Evolutionary conservation across 1,140 invertebrate genomes (phyloP).

Genomic region (Protaetia brevitarsis): DNA sequence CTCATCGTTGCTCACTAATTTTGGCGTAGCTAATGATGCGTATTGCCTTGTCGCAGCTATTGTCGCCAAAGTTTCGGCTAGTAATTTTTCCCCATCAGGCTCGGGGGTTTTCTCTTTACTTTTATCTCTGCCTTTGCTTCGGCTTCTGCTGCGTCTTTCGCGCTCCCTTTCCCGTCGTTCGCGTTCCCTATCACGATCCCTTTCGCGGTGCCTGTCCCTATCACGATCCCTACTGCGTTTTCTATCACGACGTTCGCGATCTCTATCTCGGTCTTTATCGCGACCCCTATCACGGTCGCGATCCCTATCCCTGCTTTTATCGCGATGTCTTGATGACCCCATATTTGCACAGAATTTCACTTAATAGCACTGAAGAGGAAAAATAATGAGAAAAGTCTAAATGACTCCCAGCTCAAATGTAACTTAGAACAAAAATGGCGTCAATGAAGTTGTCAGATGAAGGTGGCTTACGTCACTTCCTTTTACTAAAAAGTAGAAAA

Average conservation of each 20-base stretch:
- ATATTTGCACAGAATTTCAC: slow-evolving; percentile 17
- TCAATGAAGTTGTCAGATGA: no score
- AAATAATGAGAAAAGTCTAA: no score
- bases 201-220: slow-evolving; percentile 49
- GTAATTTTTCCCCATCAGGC: slow-evolving; percentile 45
- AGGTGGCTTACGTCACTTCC: no score
- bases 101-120: slow-evolving; percentile 32
- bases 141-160: slow-evolving; percentile 49
- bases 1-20: background rate
- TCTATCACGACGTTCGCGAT: slow-evolving; percentile 44
- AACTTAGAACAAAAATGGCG: no score
- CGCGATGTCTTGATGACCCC: slow-evolving; percentile 51
- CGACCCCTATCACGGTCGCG: slow-evolving; percentile 50
- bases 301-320: slow-evolving; percentile 47
- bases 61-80: slow-evolving; percentile 49
- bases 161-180: slow-evolving; percentile 49
- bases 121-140: slow-evolving; percentile 52
- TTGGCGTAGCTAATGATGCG: slow-evolving; percentile 47
- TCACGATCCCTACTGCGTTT: slow-evolving; percentile 52
- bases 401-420: no score
- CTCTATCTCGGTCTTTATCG: slow-evolving; percentile 49
- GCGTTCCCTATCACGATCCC: slow-evolving; percentile 45
- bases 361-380: no score
- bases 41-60: slow-evolving; percentile 52
- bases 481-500: no score